A percentile compares a stretch with the other conserved stretches of the same genome.
Evolutionary conservation across 2,797 vertebrate genomes (phyloP).

Genomic region (Salmo trutta): DNA sequence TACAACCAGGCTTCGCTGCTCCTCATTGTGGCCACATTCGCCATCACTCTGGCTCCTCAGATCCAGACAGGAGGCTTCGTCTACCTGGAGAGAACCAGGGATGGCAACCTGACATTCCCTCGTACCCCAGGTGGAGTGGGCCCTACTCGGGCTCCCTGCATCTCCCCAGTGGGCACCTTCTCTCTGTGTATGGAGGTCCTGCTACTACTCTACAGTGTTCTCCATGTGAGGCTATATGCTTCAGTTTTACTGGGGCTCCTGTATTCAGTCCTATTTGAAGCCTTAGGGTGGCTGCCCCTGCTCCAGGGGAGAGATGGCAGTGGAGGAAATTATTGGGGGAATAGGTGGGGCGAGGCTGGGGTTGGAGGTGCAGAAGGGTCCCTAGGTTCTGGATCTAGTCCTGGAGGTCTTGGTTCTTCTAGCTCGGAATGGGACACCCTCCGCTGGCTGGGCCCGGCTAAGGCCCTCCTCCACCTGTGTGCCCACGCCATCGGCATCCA

Average conservation of each 20-base stretch:
- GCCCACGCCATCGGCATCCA: constrained; percentile 92
- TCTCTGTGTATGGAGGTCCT: constrained; percentile 94
- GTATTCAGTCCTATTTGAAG: constrained; percentile 92
- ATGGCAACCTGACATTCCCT: constrained; percentile 55
- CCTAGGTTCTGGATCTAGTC: constrained; percentile 72
- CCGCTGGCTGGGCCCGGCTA: constrained; percentile 84
- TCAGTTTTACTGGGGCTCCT: constrained; percentile 87
- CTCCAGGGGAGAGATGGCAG: constrained; percentile 48
- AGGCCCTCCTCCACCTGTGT: constrained; percentile 89
- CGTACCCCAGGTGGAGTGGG: constrained; percentile 19
- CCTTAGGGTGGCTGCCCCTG: constrained; percentile 84
- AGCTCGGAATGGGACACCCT: constrained; percentile 67
- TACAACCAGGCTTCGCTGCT: constrained; percentile 86
- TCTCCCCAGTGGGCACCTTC: constrained; percentile 93
- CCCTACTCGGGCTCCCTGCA: constrained; percentile 68
- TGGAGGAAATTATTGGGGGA: not conserved
- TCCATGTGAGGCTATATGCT: constrained; percentile 91
- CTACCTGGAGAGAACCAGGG: constrained; percentile 51
- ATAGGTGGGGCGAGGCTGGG: constrained; percentile 1
- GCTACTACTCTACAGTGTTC: constrained; percentile 91
- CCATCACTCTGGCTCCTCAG: constrained; percentile 88
- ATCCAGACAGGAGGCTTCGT: constrained; percentile 79
- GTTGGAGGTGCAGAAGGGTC: not conserved
- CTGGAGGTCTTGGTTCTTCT: constrained; percentile 24
- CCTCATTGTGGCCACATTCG: constrained; percentile 85